Percentiles rank a stretch among this genome's conserved stretches.
Conservation (phyloP, 2,888 invertebrate genomes). For the Hyles lineata region DNA sequence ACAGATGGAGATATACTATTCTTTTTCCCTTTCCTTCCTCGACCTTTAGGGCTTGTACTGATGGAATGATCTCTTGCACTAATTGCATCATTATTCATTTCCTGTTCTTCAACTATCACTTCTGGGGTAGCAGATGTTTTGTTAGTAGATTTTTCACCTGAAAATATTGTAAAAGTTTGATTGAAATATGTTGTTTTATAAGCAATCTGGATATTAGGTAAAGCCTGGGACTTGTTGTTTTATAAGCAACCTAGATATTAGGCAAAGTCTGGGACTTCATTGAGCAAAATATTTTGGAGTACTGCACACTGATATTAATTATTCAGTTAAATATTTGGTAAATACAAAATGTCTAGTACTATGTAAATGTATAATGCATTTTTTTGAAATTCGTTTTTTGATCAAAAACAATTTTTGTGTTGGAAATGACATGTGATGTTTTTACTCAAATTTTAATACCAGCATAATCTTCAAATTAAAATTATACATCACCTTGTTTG, state of each 20-base stretch:
- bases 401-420: no score
- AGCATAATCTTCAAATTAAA: background rate
- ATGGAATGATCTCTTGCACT: slow-evolving; percentile 38
- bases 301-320: no score
- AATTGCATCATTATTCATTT: slow-evolving; percentile 46
- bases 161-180: slow-evolving; percentile 35
- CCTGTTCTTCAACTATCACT: slow-evolving; percentile 64
- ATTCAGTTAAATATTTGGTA: no score
- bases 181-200: background rate
- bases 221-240: no score
- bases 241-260: no score
- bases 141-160: slow-evolving; percentile 48
- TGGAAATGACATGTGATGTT: background rate
- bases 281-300: no score
- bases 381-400: no score
- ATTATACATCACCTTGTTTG: slow-evolving; percentile 58
- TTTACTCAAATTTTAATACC: background rate
- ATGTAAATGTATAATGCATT: no score
- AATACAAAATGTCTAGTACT: no score
- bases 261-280: no score
- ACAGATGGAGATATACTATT: slow-evolving; percentile 37
- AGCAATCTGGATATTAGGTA: no score
- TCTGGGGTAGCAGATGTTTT: slow-evolving; percentile 41
- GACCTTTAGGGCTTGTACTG: slow-evolving; percentile 52
- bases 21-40: slow-evolving; percentile 48